phyloP scores from a whole-genome alignment of 2,888 invertebrate genomes.

The Lapara coniferarum region DNA sequence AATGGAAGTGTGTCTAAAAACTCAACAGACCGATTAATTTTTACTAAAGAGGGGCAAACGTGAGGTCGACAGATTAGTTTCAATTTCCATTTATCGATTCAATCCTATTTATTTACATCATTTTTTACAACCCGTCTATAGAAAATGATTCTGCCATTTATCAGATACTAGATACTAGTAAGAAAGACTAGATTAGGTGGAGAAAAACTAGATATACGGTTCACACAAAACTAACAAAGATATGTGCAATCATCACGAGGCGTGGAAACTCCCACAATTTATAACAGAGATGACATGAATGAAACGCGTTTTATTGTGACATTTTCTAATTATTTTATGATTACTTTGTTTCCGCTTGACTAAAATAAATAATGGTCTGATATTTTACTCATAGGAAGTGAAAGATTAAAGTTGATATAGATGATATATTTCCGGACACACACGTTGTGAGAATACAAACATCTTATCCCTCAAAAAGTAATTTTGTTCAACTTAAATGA shows the following conservation, averaged over 20 bases:
- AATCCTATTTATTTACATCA: not conserved
- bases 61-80: constrained; percentile 45
- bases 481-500: constrained; percentile 9
- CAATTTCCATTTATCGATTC: constrained; percentile 3
- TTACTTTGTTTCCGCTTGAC: constrained; percentile 56
- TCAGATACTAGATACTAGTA: not conserved
- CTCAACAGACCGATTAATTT: constrained; percentile 64
- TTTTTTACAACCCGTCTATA: not conserved
- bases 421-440: constrained; percentile 66
- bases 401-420: constrained; percentile 53
- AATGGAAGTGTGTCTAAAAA: constrained; percentile 63
- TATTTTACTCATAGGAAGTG: constrained; percentile 55
- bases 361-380: constrained; percentile 39
- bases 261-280: constrained; percentile 62
- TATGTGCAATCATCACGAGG: constrained; percentile 21
- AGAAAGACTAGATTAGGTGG: not conserved
- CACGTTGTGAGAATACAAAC: constrained; percentile 49
- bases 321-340: constrained; percentile 65
- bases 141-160: not conserved
- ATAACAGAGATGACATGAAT: constrained; percentile 53
- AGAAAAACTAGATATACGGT: constrained; percentile 5
- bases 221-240: constrained; percentile 18
- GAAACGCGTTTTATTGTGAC: constrained; percentile 42
- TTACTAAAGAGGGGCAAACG: constrained; percentile 52
- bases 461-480: constrained; percentile 16